A percentile compares a stretch with the other conserved stretches of the same genome.
Evolutionary conservation across 2,113 vertebrate genomes (phyloP).

Genomic region (Ellobius talpinus): DNA sequence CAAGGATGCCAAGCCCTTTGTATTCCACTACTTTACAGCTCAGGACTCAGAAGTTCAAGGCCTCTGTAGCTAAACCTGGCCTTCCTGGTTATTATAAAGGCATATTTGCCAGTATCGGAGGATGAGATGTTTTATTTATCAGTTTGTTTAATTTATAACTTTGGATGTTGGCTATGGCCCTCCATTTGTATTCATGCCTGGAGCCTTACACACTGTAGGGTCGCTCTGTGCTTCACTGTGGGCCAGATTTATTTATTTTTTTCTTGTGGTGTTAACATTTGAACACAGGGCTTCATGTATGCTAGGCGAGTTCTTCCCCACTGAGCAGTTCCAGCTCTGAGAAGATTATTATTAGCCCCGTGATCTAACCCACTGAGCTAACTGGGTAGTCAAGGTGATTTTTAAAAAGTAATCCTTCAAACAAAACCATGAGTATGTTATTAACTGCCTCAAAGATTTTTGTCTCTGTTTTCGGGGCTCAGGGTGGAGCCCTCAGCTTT

Average conservation of each 20-base stretch:
- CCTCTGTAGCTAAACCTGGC: neutral
- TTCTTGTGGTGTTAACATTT: neutral
- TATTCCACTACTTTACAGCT: neutral
- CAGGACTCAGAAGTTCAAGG: constrained; percentile 39
- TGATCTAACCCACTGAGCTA: neutral
- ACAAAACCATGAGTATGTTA: constrained; percentile 31
- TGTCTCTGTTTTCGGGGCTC: neutral
- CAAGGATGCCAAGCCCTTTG: neutral
- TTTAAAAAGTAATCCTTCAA: neutral
- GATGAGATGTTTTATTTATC: constrained; percentile 53
- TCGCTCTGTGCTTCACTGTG: neutral
- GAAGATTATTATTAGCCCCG: neutral
- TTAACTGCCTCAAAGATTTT: neutral
- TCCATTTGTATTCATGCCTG: neutral
- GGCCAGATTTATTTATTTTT: neutral
- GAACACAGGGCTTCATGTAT: neutral
- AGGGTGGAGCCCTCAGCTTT: neutral
- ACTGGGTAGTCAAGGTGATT: neutral
- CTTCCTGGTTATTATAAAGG: neutral
- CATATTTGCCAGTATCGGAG: neutral
- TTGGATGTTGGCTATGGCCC: neutral
- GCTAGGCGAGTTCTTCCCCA: neutral
- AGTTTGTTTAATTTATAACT: constrained; percentile 29
- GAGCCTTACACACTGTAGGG: neutral
- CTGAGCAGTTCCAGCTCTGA: neutral